A percentile compares a stretch with the other conserved stretches of the same genome.
Conservation (phyloP, 2,888 invertebrate genomes). For the Strigamia crassipes region DNA sequence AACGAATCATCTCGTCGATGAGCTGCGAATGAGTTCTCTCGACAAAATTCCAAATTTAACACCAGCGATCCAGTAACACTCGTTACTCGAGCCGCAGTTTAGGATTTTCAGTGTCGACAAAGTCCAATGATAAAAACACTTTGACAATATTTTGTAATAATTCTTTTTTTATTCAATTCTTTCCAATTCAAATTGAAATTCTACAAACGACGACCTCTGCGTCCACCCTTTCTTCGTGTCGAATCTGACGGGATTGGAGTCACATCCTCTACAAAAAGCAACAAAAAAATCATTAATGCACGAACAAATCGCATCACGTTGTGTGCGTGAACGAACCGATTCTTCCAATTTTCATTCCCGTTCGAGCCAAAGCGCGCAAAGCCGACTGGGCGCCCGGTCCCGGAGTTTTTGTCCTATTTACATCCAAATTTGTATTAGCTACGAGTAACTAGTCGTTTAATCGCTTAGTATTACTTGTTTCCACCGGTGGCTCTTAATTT, state of each 20-base stretch:
- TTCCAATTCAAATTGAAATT: conserved; percentile 41
- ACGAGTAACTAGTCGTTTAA: background rate
- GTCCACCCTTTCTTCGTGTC: conserved; percentile 99
- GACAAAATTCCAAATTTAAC: background rate
- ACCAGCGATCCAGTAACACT: background rate
- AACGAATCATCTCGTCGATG: background rate
- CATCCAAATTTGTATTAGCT: background rate
- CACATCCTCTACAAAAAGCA: conserved; percentile 72
- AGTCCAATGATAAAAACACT: too few relatives aligned
- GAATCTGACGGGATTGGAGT: conserved; percentile 99
- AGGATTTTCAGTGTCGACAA: background rate
- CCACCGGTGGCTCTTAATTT: conserved; percentile 98
- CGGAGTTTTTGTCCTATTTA: conserved; percentile 87
- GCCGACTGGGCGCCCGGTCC: conserved; percentile 98
- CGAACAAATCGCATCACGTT: too few relatives aligned
- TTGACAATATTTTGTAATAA: background rate
- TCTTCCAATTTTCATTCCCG: conserved; percentile 99
- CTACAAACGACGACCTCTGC: conserved; percentile 98
- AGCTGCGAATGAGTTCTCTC: background rate
- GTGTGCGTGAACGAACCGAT: too few relatives aligned
- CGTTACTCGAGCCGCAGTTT: background rate
- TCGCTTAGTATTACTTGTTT: conserved; percentile 64
- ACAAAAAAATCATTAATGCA: background rate
- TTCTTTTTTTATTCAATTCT: background rate
- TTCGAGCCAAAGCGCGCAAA: conserved; percentile 94